Percentiles rank a stretch among this genome's conserved stretches.
Evolutionary conservation across 2,113 vertebrate species (phyloP).

Genomic region (Anguilla japonica): DNA sequence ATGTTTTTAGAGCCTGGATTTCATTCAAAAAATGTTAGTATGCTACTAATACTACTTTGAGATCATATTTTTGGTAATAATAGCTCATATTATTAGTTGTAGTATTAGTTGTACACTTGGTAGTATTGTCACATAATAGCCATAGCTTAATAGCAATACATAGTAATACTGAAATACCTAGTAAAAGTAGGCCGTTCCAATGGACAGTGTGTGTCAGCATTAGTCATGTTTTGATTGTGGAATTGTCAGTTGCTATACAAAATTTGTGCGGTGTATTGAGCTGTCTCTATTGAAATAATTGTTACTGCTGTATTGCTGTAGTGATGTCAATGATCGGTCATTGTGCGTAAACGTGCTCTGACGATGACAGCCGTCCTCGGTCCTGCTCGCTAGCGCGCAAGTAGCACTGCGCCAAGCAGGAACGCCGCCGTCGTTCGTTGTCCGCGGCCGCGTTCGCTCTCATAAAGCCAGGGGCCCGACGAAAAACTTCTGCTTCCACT

Average conservation of each 20-base stretch:
- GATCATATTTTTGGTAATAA: background rate
- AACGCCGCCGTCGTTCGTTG: background rate
- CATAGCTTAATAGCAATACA: too few species aligned
- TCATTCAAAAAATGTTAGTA: background rate
- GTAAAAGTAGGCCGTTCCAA: too few species aligned
- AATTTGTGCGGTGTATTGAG: background rate
- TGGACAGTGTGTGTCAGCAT: too few species aligned
- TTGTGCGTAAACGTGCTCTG: background rate
- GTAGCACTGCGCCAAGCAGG: background rate
- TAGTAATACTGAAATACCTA: too few species aligned
- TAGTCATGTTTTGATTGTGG: too few species aligned
- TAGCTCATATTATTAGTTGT: background rate
- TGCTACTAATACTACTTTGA: too few species aligned
- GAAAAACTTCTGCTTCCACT: background rate
- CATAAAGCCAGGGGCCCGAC: background rate
- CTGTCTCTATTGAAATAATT: background rate
- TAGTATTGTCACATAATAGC: too few species aligned
- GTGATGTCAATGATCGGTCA: background rate
- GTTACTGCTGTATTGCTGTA: background rate
- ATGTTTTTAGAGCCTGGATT: background rate
- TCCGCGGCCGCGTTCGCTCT: background rate
- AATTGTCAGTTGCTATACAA: background rate
- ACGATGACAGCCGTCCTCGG: background rate
- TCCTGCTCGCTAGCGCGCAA: background rate
- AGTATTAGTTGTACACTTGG: too few species aligned